Evolutionary conservation across 1,140 invertebrate species (phyloP), one percentile per base, ranked within the genome.

Genomic region (Drosophila ironensis): DNA sequence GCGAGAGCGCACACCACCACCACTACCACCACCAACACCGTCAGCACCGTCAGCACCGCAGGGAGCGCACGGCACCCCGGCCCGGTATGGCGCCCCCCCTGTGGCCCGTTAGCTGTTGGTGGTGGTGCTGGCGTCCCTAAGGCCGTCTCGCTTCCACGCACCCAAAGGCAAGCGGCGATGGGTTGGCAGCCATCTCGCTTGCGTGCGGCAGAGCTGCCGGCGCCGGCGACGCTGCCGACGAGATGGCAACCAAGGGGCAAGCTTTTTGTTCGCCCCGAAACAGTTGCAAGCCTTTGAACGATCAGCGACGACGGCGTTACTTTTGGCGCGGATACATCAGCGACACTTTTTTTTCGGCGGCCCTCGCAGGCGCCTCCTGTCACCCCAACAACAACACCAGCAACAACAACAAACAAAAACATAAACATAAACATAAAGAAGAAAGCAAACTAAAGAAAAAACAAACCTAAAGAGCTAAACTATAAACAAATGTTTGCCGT

Each of bases 261-360:
- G 87, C 87, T 88, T 88, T 88, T 88, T 88, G 87, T 88, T 84
- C 82, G 75, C 75, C 70, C 68, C 73, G 84, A 89, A 89, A 89
- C 87, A 89, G 87, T 89, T 89, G 87, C 87, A 89, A 88, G 87
- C 68, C 88, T 89, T 88, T 87, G 80, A 87, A 89, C 87, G 87
- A 88, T 87, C 87, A 89, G 87, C 78, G 72, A 88, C 87, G 87
- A 89, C 87, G 87, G 73, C 75, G 87, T 82, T 87, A 87, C 78
- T 81, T 86, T 88, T 88, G 72, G 81, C 81, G 81, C 81, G 81
- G 81, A 86, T 86, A 75, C 51, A 47, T 46, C 47, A 57, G 60
- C 56, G 56, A 60, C 56, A 75, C 69, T 81, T 81, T 69, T 53
- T 73, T 73, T 64, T 44, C 48, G 64, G 68, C 68, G 42, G 63